Conservation (phyloP, 2,113 vertebrate genomes). For the Austrofundulus limnaeus region DNA sequence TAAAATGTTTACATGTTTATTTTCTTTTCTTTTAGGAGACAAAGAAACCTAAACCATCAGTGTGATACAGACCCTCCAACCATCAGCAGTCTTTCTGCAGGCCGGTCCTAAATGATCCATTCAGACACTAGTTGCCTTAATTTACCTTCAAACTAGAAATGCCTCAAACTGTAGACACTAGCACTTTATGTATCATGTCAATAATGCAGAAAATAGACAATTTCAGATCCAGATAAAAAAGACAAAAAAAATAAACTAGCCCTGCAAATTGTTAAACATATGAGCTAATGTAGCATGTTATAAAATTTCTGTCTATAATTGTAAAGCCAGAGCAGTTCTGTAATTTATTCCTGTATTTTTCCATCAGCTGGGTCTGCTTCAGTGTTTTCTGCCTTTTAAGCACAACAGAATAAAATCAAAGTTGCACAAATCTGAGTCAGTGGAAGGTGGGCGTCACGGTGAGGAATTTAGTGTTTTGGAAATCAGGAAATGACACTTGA, state of each 20-base stretch:
- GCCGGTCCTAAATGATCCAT: slow-evolving; percentile 19
- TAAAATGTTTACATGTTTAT: background rate
- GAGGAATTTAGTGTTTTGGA: slow-evolving; percentile 60
- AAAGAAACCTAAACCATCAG: slow-evolving; percentile 37
- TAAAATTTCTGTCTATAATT: slow-evolving; percentile 22
- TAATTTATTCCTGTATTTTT: slow-evolving; percentile 25
- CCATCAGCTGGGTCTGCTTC: slow-evolving; percentile 2
- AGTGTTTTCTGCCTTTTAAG: slow-evolving; percentile 29
- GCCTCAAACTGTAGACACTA: slow-evolving; percentile 20
- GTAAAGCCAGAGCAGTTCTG: background rate
- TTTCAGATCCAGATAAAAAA: background rate
- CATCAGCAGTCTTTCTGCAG: slow-evolving; percentile 52
- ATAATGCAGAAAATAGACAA: slow-evolving; percentile 9
- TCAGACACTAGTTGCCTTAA: slow-evolving; percentile 44
- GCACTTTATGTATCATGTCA: background rate
- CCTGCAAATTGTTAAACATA: too few relatives aligned
- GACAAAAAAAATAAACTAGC: too few relatives aligned
- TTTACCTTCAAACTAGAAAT: slow-evolving; percentile 1
- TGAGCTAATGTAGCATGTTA: slow-evolving; percentile 21
- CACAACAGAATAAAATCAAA: slow-evolving; percentile 25
- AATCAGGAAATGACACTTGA: slow-evolving; percentile 67
- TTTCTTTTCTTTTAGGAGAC: slow-evolving; percentile 33
- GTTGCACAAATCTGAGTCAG: slow-evolving; percentile 4
- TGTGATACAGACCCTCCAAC: background rate
- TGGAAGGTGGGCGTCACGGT: slow-evolving; percentile 44